Conservation (phyloP, 1,140 invertebrate species). For the Acarapis woodi region DNA sequence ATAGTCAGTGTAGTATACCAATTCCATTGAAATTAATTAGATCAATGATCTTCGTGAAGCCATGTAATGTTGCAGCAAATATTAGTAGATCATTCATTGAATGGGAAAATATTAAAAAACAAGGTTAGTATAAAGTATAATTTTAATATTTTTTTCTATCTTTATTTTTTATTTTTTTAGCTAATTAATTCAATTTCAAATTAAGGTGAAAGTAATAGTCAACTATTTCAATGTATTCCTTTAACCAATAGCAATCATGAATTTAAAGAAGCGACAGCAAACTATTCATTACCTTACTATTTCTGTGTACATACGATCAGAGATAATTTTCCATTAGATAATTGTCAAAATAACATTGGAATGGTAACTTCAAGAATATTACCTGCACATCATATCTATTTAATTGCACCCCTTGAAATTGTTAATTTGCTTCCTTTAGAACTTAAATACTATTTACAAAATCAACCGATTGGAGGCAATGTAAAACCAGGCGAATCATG, state of each 20-base stretch:
- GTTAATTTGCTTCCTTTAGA: conserved; percentile 28
- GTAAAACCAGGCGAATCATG: conserved; percentile 5
- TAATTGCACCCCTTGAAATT: conserved; percentile 50
- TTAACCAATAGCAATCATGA: conserved; percentile 4
- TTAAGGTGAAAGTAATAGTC: conserved; percentile 20
- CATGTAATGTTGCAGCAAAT: conserved; percentile 21
- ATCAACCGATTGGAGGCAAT: neutral
- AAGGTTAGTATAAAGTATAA: too few relatives aligned
- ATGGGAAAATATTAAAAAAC: conserved; percentile 32
- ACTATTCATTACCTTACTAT: conserved; percentile 20
- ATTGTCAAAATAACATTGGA: conserved; percentile 8
- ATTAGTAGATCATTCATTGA: conserved; percentile 29
- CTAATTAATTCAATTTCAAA: too few relatives aligned
- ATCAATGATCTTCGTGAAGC: conserved; percentile 28
- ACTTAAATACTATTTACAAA: conserved; percentile 16
- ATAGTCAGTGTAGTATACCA: conserved; percentile 19
- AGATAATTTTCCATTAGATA: conserved; percentile 44
- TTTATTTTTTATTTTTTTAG: too few relatives aligned
- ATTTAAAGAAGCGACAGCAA: too few relatives aligned
- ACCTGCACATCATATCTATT: conserved; percentile 37
- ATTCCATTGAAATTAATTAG: conserved; percentile 31
- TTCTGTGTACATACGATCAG: conserved; percentile 45
- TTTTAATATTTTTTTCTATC: too few relatives aligned
- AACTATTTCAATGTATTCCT: conserved; percentile 13
- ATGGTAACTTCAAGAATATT: conserved; percentile 2